These are phyloP conservation scores for Coregonus sp. DNA, from an alignment of 2,797 vertebrate species.

Conservation along the genomic window DNA sequence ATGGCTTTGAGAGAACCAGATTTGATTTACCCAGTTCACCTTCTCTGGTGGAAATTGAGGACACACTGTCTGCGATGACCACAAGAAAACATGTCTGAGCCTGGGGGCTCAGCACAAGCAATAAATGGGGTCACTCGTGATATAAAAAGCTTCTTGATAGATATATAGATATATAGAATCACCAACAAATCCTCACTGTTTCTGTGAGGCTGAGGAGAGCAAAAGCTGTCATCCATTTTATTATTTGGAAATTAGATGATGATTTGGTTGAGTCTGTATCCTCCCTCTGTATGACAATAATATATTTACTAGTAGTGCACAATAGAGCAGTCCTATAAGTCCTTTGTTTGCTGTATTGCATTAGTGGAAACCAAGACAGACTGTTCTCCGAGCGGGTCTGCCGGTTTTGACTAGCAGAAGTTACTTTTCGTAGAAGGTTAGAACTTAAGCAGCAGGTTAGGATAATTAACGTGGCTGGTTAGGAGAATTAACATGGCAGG, in stretches of 20 bases:
- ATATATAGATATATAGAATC: neutral
- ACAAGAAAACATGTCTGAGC: neutral
- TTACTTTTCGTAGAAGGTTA: no score
- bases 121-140: neutral
- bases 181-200: neutral
- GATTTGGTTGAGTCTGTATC: neutral
- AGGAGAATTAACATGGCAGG: no score
- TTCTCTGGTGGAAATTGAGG: neutral
- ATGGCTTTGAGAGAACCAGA: no score
- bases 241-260: neutral
- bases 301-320: neutral
- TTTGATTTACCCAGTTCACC: neutral
- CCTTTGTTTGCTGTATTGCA: neutral
- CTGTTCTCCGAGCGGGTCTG: no score
- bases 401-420: no score
- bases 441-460: no score
- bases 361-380: no score
- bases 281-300: neutral
- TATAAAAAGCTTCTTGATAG: slow-evolving; percentile 1
- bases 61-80: neutral
- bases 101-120: slow-evolving; percentile 3
- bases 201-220: neutral
- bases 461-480: no score
- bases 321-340: neutral
- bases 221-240: neutral